Base-by-base conservation (phyloP, 1,140 invertebrate genomes). In the Diabrotica virgifera region DNA sequence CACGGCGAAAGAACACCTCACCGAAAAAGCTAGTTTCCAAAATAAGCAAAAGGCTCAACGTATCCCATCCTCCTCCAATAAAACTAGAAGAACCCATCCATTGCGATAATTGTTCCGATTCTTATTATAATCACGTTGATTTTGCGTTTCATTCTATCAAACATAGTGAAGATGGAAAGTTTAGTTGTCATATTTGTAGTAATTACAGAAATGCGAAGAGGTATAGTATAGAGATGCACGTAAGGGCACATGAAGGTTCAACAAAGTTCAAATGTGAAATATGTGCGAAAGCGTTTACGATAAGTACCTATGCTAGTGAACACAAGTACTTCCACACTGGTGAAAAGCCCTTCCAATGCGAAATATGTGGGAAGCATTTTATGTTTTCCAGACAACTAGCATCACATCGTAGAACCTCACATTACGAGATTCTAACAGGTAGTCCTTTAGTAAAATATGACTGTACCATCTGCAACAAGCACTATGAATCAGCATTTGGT, bases 311-410 rank as follows among this genome's bases (percentile, higher is more conserved):
- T 72, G 81, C 79, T 0, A 52, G 69, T 10, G 74, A 78, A 56
- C 77, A 78, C 55, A 75, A 77, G 56, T 72, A 76, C 54, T 76
- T 72, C 11, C 87, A 89, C 61, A 85, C 82, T 0, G 84, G 85
- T 0, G 80, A 85, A 61, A 84, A 84, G 59, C 86, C 86, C 0
- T 89, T 82, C 69, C 76, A 82, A 8, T 90, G 88, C 70, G 79
- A 85, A 62, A 77, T 85, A 3, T 90, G 88, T 72, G 85, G 84
- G 0, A 83, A 84, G 65, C 74, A 77, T 59, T 77, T 77, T 52
- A 76, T 77, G 74, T 77, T 74, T 52, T 74, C 74, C 1, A 70
- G 74, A 67, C 76, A 76, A 50, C 56, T 78, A 9, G 66, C 73
- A 0, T 77, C 77, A 6, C 77, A 78, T 66, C 54, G 75, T 6